Conservation (phyloP, 2,113 vertebrate species). For the Cervus canadensis region DNA sequence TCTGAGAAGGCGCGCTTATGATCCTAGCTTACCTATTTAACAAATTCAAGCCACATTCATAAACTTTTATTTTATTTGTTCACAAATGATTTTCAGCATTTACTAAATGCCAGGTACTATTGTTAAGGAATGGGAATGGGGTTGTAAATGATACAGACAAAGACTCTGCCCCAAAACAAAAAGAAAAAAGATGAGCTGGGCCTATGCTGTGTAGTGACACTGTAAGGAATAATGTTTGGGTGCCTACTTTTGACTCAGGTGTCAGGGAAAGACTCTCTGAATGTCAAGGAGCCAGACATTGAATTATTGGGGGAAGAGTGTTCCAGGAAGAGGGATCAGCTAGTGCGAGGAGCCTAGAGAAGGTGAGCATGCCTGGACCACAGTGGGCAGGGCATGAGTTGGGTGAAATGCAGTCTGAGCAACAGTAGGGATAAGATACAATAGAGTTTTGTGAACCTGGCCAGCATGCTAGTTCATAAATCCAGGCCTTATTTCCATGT, state of each 20-base stretch:
- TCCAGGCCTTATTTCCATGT: neutral
- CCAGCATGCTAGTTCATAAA: no score
- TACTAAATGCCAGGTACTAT: neutral
- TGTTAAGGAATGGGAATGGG: neutral
- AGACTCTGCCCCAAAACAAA: neutral
- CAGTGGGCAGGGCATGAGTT: neutral
- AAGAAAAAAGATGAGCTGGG: no score
- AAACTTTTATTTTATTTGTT: neutral
- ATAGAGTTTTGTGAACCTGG: neutral
- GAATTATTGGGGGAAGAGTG: neutral
- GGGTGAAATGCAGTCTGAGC: neutral
- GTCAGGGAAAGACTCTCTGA: neutral
- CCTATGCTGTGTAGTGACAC: neutral
- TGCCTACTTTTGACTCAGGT: neutral
- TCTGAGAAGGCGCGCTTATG: neutral
- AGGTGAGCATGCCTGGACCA: fast-evolving
- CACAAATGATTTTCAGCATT: neutral
- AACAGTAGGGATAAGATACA: fast-evolving
- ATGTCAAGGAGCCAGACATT: neutral
- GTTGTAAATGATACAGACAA: neutral
- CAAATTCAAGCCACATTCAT: neutral
- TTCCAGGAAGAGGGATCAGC: neutral
- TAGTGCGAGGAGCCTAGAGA: neutral
- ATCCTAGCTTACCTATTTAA: neutral
- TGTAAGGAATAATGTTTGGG: neutral